Evolutionary conservation across 92 coral and sea anemone genomes (phyloP), one percentile per base, ranked within the genome.

Genomic region (Parazoanthus darwini): DNA sequence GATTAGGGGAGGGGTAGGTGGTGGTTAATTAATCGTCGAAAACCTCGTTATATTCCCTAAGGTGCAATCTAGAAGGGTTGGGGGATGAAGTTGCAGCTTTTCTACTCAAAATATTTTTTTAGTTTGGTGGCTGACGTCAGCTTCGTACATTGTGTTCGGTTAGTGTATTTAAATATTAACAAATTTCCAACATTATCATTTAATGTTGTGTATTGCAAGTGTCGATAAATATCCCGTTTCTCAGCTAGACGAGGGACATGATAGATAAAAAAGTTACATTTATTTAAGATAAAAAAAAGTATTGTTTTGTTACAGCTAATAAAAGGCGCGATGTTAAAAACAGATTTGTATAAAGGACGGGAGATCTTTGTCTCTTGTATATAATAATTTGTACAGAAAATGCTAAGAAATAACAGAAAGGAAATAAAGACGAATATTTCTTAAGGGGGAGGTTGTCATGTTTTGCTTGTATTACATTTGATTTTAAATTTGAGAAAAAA

Each of bases 311-410:
- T 82, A 66, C 39, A 6, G 76, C 44, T 38, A 37, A 75, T 66
- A 68, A 82, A 68, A 66, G 42, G 73, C 59, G 48, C 18, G 39
- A 82, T 66, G 63, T 46, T 20, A 63, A 74, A 81, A 33, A 67
- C 54, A 82, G 77, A 82, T 82, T 82, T 82, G 86, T 82, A 68
- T 35, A 82, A 72, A 82, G 56, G 63, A 68, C 86, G 22, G 73
- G 59, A 82, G 63, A 42, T n/a, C 38, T 78, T 46, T 42, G 73
- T 82, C 86, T 82, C 77, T 82, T 82, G 22, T 25, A 65, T 68
- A 82, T 82, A 66, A 39, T 75, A 68, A 82, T 82, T 82, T 82
- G 86, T 82, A 82, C 86, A 82, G 86, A 29, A 82, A 65, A 82
- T 39, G 77, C 20, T 67, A 36, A 81, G 25, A 20, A 25, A 36